These are phyloP conservation scores for Forbesichthys papilliferus DNA, from an alignment of 2,113 vertebrate species.

Conservation along the genomic window DNA sequence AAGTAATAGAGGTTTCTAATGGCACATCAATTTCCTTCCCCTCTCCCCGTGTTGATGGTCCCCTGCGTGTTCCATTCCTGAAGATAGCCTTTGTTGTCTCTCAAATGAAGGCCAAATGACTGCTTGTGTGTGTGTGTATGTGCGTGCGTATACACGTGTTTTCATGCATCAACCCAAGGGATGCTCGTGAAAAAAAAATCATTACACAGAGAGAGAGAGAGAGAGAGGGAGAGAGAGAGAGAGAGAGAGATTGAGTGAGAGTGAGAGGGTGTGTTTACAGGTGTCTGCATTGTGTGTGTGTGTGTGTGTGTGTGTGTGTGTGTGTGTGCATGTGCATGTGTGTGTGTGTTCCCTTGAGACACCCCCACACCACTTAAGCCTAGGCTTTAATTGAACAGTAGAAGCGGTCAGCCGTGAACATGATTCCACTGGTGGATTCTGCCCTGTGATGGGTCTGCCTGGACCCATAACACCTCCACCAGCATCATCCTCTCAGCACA, in stretches of 20 bases:
- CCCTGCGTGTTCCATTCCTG: constrained; percentile 62
- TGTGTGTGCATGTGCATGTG: constrained; percentile 21
- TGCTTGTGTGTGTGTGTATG: background rate
- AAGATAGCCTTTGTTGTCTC: constrained; percentile 71
- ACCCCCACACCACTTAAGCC: constrained; percentile 51
- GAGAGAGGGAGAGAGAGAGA: no score
- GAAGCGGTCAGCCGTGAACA: constrained; percentile 42
- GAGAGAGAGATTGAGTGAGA: no score
- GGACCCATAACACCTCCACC: constrained; percentile 58
- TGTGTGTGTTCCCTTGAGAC: background rate
- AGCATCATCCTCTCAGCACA: constrained; percentile 10
- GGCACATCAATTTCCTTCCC: constrained; percentile 67
- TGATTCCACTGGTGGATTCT: constrained; percentile 26
- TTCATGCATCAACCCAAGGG: background rate
- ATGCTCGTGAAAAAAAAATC: no score
- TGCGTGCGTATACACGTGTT: background rate
- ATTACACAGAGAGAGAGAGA: no score
- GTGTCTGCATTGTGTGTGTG: background rate
- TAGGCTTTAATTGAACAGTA: constrained; percentile 60
- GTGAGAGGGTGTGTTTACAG: background rate
- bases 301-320: background rate
- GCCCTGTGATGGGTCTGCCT: constrained; percentile 43
- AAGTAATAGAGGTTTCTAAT: constrained; percentile 77
- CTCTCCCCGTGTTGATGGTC: constrained; percentile 45
- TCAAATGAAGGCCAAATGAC: constrained; percentile 53